phyloP scores from a whole-genome alignment of 1,140 invertebrate genomes.

The Metopolophium dirhodum region DNA sequence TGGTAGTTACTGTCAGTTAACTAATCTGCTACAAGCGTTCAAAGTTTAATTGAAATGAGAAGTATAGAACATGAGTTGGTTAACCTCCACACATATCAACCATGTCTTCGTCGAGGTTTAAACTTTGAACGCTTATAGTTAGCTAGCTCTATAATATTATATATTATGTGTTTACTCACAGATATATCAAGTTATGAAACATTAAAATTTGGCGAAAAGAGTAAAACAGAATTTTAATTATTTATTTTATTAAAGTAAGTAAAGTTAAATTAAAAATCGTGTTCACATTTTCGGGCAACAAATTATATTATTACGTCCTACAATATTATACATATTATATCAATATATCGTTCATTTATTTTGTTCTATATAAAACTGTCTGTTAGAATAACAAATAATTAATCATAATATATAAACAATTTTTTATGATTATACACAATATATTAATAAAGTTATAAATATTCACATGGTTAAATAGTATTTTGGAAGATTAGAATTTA shows the following conservation, averaged over 20 bases:
- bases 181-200: neutral
- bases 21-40: neutral
- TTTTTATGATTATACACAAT: too few species aligned
- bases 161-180: neutral
- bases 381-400: too few species aligned
- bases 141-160: neutral
- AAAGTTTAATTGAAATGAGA: neutral
- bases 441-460: too few species aligned
- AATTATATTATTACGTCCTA: neutral
- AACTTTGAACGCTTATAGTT: neutral
- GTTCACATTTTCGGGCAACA: neutral
- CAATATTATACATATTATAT: too few species aligned
- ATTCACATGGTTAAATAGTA: too few species aligned
- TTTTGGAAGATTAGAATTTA: too few species aligned
- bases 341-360: too few species aligned
- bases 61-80: neutral
- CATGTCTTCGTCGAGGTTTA: neutral
- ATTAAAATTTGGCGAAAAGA: neutral
- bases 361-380: too few species aligned
- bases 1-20: neutral
- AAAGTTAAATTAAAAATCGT: neutral
- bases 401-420: too few species aligned
- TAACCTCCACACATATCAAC: neutral
- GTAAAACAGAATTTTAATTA: neutral
- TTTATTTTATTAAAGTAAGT: neutral